Evolutionary conservation across 2,888 invertebrate genomes (phyloP), one percentile per base, ranked within the genome.

Genomic region (Ashinkailepas kermadecensis): DNA sequence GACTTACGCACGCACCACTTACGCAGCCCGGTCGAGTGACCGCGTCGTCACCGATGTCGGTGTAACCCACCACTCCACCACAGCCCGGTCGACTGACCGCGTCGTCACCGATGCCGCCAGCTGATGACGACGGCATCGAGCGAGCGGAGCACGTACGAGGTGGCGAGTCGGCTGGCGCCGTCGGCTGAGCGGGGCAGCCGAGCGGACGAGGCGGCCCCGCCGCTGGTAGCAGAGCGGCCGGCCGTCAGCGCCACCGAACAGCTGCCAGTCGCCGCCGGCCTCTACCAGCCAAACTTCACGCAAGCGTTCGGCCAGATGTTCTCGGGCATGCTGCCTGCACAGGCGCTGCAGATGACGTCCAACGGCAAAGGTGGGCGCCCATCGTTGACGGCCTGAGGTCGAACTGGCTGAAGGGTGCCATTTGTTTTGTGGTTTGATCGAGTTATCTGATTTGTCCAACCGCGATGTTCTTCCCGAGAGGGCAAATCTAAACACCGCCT

Each of bases 231-330:
- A 25, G 80, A 70, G 57, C 79, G 18, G 39, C 80, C 54, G 8
- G 62, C 54, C 25, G 11, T 23, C n/a, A 78, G 15, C n/a, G 18
- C 64, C 58, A 7, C 39, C 18, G 78, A 70, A 39, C 59, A 80
- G 62, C 80, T 64, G 39, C 59, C 80, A 8, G 62, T 25, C 18
- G 80, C 81, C 25, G 23, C 12, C 62, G 25, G 56, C 65, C 64
- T 70, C 82, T 56, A 78, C 82, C 82, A 81, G 74, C 74, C 74
- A 21, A 74, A 54, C 74, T 74, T 74, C 74, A 39, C 54, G 8
- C 74, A 74, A 54, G 74, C 74, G 54, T 74, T 74, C 74, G 74
- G 74, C 8, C 74, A 74, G 54, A 74, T 74, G 74, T 74, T 74
- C 74, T 9, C 74, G 21, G 74, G 74, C 54, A 74, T 74, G 74